Evolutionary conservation across 2,113 vertebrate species (phyloP).

Genomic region (Tinamus guttatus): DNA sequence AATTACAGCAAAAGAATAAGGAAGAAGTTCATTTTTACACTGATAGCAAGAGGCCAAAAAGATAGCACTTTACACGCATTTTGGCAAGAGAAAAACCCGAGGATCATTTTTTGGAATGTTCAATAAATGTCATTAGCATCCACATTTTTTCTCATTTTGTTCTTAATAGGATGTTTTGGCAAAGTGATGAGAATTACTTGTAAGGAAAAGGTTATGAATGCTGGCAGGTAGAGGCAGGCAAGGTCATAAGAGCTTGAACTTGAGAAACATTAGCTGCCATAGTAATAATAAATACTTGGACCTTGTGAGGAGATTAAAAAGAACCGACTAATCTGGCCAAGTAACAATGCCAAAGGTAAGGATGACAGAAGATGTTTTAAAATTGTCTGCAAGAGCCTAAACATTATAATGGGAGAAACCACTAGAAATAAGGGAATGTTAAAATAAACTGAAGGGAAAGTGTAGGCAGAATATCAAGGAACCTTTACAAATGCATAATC

Average conservation of each 20-base stretch:
- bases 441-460: background rate
- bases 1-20: slow-evolving; percentile 3
- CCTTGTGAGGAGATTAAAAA: background rate
- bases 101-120: background rate
- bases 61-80: background rate
- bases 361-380: background rate
- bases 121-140: slow-evolving; percentile 3
- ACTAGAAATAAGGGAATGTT: background rate
- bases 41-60: background rate
- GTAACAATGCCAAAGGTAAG: background rate
- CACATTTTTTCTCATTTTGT: background rate
- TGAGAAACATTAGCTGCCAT: background rate
- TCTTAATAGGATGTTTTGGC: slow-evolving; percentile 18
- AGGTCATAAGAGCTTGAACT: background rate
- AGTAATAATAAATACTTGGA: background rate
- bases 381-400: background rate
- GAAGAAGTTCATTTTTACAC: slow-evolving; percentile 1
- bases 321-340: background rate
- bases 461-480: background rate
- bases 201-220: background rate
- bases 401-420: background rate
- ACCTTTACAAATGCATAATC: background rate
- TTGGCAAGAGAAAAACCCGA: background rate
- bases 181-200: background rate
- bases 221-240: background rate